Conservation (phyloP, 2,888 invertebrate genomes). For the Branchellion lobata region DNA sequence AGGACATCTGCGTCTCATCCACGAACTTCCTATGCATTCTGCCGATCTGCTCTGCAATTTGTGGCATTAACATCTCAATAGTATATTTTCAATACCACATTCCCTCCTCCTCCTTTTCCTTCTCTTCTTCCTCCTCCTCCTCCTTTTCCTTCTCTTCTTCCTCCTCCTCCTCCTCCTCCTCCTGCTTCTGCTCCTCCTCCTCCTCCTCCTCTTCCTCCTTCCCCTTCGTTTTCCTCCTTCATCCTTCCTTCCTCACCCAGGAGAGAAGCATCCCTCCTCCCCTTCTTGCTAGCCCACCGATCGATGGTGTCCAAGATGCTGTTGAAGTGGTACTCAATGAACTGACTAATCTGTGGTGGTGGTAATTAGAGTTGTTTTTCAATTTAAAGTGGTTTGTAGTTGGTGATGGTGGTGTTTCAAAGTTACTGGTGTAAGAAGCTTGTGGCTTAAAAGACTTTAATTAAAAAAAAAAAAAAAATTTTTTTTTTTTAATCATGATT, state of each 20-base stretch:
- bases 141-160: too few species aligned
- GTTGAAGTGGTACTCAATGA: conserved; percentile 63
- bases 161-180: background rate
- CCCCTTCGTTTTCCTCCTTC: background rate
- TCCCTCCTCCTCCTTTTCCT: too few species aligned
- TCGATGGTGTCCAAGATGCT: conserved; percentile 61
- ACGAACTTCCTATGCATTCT: conserved; percentile 61
- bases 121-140: too few species aligned
- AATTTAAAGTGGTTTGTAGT: too few species aligned
- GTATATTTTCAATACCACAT: too few species aligned
- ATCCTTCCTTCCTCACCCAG: conserved; percentile 52
- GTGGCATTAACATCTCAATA: too few species aligned
- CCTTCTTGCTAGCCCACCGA: conserved; percentile 56
- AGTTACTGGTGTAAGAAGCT: too few species aligned
- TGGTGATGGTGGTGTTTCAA: too few species aligned
- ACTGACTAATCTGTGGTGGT: conserved; percentile 54
- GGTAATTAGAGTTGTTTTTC: too few species aligned
- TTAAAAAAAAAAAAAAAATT: too few species aligned
- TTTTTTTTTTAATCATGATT: too few species aligned
- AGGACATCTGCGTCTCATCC: conserved; percentile 57
- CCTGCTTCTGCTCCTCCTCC: background rate
- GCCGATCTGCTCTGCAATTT: conserved; percentile 56
- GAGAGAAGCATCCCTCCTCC: conserved; percentile 54
- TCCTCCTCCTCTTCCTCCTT: background rate
- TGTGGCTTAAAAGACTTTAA: too few species aligned